These are phyloP conservation scores for Caenorhabditis plicata DNA, from an alignment of 2,888 invertebrate species.

Conservation along the genomic window DNA sequence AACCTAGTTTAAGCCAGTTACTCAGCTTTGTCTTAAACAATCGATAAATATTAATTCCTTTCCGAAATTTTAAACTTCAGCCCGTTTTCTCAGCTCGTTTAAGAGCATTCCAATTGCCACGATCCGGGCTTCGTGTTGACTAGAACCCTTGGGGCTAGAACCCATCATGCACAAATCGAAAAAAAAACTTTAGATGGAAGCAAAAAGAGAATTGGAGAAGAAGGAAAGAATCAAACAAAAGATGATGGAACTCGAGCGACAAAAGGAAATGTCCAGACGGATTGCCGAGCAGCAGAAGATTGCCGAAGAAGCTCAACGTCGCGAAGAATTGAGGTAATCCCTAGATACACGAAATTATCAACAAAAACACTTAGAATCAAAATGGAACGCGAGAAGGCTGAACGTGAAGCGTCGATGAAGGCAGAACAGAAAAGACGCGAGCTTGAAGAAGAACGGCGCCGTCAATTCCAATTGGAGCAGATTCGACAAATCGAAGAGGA, in stretches of 20 bases:
- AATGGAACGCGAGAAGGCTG: constrained; percentile 7
- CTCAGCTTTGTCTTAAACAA: too few relatives aligned
- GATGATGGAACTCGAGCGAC: constrained; percentile 19
- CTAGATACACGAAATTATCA: constrained; percentile 1
- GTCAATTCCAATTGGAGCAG: constrained; percentile 12
- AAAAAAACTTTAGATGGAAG: constrained; percentile 11
- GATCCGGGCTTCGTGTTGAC: too few relatives aligned
- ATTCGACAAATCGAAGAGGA: constrained; percentile 10
- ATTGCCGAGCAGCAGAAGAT: constrained; percentile 23
- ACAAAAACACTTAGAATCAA: constrained; percentile 6
- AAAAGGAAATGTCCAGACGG: constrained; percentile 13
- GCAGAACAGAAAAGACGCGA: constrained; percentile 11
- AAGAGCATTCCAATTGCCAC: too few relatives aligned
- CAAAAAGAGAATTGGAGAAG: constrained; percentile 11
- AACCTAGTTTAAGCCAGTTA: too few relatives aligned
- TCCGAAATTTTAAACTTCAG: too few relatives aligned
- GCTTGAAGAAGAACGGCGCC: constrained; percentile 16
- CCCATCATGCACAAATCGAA: background rate
- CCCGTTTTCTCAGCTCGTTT: too few relatives aligned
- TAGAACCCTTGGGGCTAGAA: background rate
- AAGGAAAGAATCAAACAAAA: constrained; percentile 13
- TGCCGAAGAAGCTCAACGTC: constrained; percentile 13
- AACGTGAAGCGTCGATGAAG: constrained; percentile 6
- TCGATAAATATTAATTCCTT: too few relatives aligned
- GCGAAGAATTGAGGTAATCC: background rate